Evolutionary conservation across 2,888 invertebrate genomes (phyloP), one percentile per base, ranked within the genome.

Genomic region (Spatulosminthurus flaviceps): DNA sequence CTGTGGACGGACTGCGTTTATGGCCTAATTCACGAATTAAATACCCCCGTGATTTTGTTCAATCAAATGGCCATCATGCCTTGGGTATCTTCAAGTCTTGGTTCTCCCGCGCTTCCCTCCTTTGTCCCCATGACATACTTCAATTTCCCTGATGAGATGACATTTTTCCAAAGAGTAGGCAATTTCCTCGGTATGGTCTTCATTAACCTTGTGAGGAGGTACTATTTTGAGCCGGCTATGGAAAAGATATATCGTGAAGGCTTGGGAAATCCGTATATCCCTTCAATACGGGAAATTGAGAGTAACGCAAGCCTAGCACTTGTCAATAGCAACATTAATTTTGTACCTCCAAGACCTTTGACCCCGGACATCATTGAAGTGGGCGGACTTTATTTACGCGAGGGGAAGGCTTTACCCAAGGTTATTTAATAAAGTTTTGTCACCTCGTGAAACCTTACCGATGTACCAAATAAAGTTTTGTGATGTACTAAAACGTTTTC

Each of bases 21-120:
- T 71, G 89, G 89, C 11, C 84, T 90, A 13, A 88, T 90, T 0
- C 87, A 90, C 80, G 89, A 90, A 84, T 89, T 89, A 81, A 87
- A 89, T 26, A 84, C 83, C 0, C 85, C 86, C 67, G 83, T 86
- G 22, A n/a, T 21, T 13, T 5, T 82, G 22, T 61, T 64, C 7
- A 75, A 67, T 7, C 77, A 78, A 77, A 70, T 79, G 21, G 60
- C 78, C 1, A 34, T 78, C 28, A 71, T 70, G 34, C 61, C 61
- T 13, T 64, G 64, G 64, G 64, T 64, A 24, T 64, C 64, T 19
- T 24, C 64, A 2, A 22, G 19, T 22, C 2, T 64, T 1, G 64
- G 64, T 2, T 22, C 64, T 24, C 64, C 64, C 11, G 11, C 64
- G 4, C 64, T 64, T 4, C 64, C 64, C 21, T 22, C 22, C 21